phyloP scores from a whole-genome alignment of 2,113 vertebrate genomes.

The Carassius auratus region DNA sequence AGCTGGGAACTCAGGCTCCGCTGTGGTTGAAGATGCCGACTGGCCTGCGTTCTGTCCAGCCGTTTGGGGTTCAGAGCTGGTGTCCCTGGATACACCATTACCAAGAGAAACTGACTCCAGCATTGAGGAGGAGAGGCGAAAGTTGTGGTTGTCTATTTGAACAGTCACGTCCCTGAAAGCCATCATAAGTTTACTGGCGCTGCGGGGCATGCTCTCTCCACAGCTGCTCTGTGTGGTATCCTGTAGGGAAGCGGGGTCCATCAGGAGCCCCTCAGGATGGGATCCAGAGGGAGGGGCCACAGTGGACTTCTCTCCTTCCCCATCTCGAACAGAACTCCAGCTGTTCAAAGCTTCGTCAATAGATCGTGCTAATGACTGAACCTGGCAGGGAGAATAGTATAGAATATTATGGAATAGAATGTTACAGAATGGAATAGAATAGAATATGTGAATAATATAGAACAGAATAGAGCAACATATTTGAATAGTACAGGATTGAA shows the following conservation, averaged over 20 bases:
- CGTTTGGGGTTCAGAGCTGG: constrained; percentile 62
- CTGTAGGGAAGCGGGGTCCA: constrained; percentile 71
- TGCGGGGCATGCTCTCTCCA: constrained; percentile 78
- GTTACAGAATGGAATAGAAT: not conserved
- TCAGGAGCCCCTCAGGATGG: constrained; percentile 74
- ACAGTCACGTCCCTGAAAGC: constrained; percentile 97
- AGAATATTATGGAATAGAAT: not conserved
- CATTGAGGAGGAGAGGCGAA: constrained; percentile 91
- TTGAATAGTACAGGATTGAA: not conserved
- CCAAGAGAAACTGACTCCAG: constrained; percentile 84
- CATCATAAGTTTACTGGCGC: constrained; percentile 95
- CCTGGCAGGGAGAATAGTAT: constrained; percentile 70
- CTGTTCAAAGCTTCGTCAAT: constrained; percentile 95
- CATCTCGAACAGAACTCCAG: constrained; percentile 84
- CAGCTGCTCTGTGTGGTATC: constrained; percentile 78
- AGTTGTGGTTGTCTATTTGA: constrained; percentile 96
- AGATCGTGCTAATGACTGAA: constrained; percentile 95
- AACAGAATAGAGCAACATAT: not conserved
- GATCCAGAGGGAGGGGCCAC: not conserved
- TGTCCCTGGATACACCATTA: constrained; percentile 76
- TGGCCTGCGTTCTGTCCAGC: constrained; percentile 51
- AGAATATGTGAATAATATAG: not conserved
- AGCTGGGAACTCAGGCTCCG: constrained; percentile 74
- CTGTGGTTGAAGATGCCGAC: not conserved
- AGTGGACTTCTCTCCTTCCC: constrained; percentile 66